Evolutionary conservation across 2,888 invertebrate species (phyloP).

Genomic region (Stratiomys singularior): DNA sequence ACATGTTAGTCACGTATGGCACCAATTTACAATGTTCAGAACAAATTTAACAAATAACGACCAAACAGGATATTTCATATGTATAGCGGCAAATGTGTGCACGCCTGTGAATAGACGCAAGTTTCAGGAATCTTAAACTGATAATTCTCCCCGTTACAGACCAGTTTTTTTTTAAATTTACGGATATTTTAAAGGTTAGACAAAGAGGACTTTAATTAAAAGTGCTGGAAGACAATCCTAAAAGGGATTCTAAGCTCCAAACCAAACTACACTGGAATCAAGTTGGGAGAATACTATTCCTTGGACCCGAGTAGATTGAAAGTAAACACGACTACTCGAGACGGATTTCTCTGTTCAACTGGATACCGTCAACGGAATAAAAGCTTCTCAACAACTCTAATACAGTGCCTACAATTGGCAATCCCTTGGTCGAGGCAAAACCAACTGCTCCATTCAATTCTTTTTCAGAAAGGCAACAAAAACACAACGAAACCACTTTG

Average conservation of each 20-base stretch:
- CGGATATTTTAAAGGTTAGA: neutral
- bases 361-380: conserved; percentile 54
- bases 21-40: conserved; percentile 23
- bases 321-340: conserved; percentile 56
- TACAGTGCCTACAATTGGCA: conserved; percentile 15
- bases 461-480: neutral
- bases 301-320: conserved; percentile 38
- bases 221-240: neutral
- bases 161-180: neutral
- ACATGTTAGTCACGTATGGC: conserved; percentile 43
- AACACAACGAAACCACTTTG: conserved; percentile 28
- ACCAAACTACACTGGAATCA: neutral
- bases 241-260: neutral
- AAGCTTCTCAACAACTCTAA: conserved; percentile 53
- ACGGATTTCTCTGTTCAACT: conserved; percentile 56
- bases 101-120: too few species aligned
- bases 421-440: conserved; percentile 6
- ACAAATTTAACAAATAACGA: neutral
- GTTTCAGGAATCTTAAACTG: too few species aligned
- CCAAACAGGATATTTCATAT: neutral
- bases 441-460: conserved; percentile 27
- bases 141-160: too few species aligned
- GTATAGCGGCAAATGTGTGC: too few species aligned
- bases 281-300: conserved; percentile 17
- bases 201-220: neutral